Conservation (phyloP, 2,888 invertebrate species). For the Standfussiana lucernea region DNA sequence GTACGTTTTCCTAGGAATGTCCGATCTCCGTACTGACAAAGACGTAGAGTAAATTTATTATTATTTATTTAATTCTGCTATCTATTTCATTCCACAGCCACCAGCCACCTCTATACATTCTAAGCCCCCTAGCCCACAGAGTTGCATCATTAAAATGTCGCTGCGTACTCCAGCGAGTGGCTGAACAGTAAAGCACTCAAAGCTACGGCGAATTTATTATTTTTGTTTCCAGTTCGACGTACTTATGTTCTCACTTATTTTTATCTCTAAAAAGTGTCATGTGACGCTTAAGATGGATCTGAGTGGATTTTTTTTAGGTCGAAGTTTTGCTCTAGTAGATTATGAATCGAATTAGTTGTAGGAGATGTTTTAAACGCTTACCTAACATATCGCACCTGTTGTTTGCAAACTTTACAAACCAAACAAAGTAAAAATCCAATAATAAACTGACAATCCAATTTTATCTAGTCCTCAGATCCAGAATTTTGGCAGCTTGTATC, state of each 20-base stretch:
- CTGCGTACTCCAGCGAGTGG: constrained; percentile 65
- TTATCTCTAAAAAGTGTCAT: constrained; percentile 32
- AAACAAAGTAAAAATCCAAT: no score
- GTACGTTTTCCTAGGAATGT: no score
- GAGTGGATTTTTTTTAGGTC: background rate
- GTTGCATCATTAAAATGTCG: constrained; percentile 72
- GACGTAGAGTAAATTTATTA: no score
- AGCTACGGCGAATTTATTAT: constrained; percentile 63
- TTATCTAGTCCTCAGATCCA: background rate
- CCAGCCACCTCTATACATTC: constrained; percentile 42
- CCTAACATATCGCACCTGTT: background rate
- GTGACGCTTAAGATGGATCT: constrained; percentile 14
- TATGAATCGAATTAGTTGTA: background rate
- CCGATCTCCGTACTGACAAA: no score
- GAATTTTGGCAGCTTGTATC: background rate
- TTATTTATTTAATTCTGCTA: no score
- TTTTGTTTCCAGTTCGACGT: constrained; percentile 62
- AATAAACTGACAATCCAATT: background rate
- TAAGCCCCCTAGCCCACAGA: constrained; percentile 42
- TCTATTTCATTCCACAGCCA: background rate
- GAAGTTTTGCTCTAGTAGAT: background rate
- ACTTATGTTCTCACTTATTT: constrained; percentile 63
- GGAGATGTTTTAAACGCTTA: background rate
- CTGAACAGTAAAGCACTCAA: constrained; percentile 67
- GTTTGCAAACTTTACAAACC: no score